Base-by-base conservation (phyloP, 2,113 vertebrate genomes). In the Peromyscus polionotus region DNA sequence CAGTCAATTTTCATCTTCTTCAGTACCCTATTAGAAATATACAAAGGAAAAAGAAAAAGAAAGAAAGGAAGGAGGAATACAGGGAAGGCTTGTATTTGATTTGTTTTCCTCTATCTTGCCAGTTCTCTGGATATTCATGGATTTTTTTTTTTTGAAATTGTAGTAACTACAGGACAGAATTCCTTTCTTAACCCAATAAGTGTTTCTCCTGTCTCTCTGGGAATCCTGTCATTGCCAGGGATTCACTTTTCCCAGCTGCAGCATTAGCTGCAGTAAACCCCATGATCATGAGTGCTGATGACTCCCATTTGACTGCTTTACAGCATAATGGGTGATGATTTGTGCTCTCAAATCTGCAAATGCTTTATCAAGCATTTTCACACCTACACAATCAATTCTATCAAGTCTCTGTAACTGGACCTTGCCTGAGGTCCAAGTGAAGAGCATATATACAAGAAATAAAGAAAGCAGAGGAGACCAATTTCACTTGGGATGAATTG, bases 381-480 rank as follows among this genome's bases (percentile, higher is more conserved):
- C 39, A 63, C 67, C 48, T 45, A 22, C 31, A 45, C n/a, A n/a
- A 45, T 81, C 33, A 86, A 12, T 42, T 89, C 1, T 54, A 26
- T 92, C 73, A 26, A 6, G 39, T 2, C 20, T 45, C 73, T 76
- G n/a, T 72, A n/a, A 72, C 13, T 79, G 14, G 26, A 83, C 65
- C 26, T 7, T 51, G 39, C 83, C 19, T 57, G 48, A 68, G 16
- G 88, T 9, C n/a, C 51, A 51, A 70, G 12, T 22, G 63, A 80
- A 96, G 20, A 88, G 14, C 95, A 0, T 31, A 45, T 75, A 22
- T 84, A 13, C 22, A 84, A 95, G 42, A 88, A 83, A 88, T 57
- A 22, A 0, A 36, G n/a, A 93, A 94, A 68, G 5, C 31, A n/a
- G 26, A 63, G 57, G 33, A 28, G 57, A 2, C 13, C 28, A 70